These are phyloP conservation scores for Oryctes rhinoceros DNA, from an alignment of 1,140 invertebrate species.

Conservation along the genomic window DNA sequence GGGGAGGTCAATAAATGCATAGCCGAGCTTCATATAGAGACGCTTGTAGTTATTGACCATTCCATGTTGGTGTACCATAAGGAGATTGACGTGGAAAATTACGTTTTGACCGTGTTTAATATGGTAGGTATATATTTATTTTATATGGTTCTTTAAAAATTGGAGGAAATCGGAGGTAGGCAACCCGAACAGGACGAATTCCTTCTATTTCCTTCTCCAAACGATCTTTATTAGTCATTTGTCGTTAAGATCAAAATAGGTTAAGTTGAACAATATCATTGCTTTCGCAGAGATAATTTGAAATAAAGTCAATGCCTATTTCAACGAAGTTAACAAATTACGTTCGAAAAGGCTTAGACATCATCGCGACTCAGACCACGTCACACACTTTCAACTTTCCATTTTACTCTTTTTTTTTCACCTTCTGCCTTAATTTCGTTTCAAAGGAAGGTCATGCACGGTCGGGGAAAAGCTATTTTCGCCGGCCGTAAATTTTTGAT, in stretches of 20 bases:
- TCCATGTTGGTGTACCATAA: conserved; percentile 67
- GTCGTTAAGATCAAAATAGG: too few relatives aligned
- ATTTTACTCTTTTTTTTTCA: background rate
- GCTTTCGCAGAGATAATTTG: too few relatives aligned
- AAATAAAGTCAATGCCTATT: too few relatives aligned
- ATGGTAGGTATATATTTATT: conserved; percentile 62
- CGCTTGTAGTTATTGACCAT: conserved; percentile 70
- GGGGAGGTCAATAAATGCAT: conserved; percentile 39
- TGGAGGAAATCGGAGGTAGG: too few relatives aligned
- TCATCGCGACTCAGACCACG: too few relatives aligned
- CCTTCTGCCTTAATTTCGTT: background rate
- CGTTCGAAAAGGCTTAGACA: too few relatives aligned
- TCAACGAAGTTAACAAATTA: too few relatives aligned
- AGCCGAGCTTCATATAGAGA: conserved; percentile 62
- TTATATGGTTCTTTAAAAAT: too few relatives aligned
- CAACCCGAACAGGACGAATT: too few relatives aligned
- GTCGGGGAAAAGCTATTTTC: conserved; percentile 11
- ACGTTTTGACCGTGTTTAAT: conserved; percentile 71
- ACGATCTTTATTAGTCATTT: too few relatives aligned
- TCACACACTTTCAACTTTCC: background rate
- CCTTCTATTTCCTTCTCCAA: too few relatives aligned
- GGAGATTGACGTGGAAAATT: conserved; percentile 69
- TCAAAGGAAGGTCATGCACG: background rate
- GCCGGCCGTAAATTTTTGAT: background rate
- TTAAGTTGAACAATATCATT: too few relatives aligned